Conservation (phyloP, 1,140 invertebrate genomes). For the Drosophila nasuta region DNA sequence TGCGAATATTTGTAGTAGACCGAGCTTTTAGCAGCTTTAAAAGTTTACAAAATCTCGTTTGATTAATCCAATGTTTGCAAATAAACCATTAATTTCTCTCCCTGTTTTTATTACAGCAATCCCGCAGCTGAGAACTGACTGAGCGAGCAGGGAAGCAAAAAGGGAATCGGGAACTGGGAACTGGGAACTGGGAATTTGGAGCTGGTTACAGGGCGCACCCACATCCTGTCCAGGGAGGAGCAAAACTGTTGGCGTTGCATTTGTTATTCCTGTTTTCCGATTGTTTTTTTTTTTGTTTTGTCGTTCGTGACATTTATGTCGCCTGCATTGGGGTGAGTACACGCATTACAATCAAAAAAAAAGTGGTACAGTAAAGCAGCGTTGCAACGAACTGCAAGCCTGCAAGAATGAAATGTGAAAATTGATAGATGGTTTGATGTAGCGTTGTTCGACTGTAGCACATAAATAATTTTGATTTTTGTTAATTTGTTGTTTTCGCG, state of each 20-base stretch:
- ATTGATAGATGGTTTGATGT: background rate
- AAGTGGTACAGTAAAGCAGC: background rate
- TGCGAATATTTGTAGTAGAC: too few species aligned
- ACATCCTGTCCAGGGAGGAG: slow-evolving; percentile 28
- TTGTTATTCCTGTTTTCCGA: slow-evolving; percentile 37
- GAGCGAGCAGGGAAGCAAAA: background rate
- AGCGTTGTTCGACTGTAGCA: background rate
- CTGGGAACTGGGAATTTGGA: background rate
- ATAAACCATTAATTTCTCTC: background rate
- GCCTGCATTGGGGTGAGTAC: slow-evolving; percentile 62
- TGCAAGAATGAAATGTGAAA: background rate
- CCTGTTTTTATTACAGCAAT: slow-evolving; percentile 31
- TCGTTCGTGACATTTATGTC: slow-evolving; percentile 61
- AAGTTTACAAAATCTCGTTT: too few species aligned
- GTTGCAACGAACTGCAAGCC: background rate
- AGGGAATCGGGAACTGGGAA: background rate
- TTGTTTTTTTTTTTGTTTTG: background rate
- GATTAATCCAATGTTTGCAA: too few species aligned
- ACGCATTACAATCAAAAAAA: background rate
- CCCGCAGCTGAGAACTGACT: slow-evolving; percentile 10
- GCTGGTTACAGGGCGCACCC: too few species aligned
- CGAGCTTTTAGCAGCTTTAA: too few species aligned
- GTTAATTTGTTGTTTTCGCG: slow-evolving; percentile 47
- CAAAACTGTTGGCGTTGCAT: slow-evolving; percentile 37
- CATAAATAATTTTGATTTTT: slow-evolving; percentile 28